Evolutionary conservation across 1,140 invertebrate genomes (phyloP).

Genomic region (Drosophila lini): DNA sequence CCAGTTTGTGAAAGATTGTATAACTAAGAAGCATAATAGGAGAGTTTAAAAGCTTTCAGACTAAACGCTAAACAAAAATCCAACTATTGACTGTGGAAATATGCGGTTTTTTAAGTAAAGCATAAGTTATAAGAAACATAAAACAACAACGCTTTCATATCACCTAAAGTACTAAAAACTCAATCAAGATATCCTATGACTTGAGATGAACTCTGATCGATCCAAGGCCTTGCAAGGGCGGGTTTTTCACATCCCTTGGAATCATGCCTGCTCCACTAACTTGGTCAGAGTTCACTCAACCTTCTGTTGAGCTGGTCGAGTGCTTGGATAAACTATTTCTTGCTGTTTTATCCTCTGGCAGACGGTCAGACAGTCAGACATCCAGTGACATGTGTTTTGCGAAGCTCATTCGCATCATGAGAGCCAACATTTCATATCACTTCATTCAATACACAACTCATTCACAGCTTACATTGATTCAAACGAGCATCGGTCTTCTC

Average conservation of each 20-base stretch:
- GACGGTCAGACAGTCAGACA: background rate
- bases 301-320: slow-evolving; percentile 14
- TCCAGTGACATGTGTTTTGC: slow-evolving; percentile 24
- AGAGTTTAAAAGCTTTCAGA: background rate
- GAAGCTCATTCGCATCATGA: slow-evolving; percentile 12
- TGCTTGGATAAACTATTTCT: slow-evolving; percentile 23
- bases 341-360: background rate
- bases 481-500: slow-evolving; percentile 17
- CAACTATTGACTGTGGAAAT: no score
- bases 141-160: no score
- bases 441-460: slow-evolving; percentile 22
- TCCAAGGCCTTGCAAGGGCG: background rate
- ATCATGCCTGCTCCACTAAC: background rate
- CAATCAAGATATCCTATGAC: slow-evolving; percentile 1
- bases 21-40: slow-evolving; percentile 2
- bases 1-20: slow-evolving; percentile 14
- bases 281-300: slow-evolving; percentile 27
- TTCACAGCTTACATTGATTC: slow-evolving; percentile 30
- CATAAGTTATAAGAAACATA: no score
- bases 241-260: slow-evolving; percentile 4
- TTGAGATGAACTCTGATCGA: slow-evolving; percentile 16
- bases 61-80: background rate
- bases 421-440: slow-evolving; percentile 23
- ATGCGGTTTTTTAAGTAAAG: no score
- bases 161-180: background rate